phyloP scores from a whole-genome alignment of 2,113 vertebrate species.

The Thermophis baileyi region DNA sequence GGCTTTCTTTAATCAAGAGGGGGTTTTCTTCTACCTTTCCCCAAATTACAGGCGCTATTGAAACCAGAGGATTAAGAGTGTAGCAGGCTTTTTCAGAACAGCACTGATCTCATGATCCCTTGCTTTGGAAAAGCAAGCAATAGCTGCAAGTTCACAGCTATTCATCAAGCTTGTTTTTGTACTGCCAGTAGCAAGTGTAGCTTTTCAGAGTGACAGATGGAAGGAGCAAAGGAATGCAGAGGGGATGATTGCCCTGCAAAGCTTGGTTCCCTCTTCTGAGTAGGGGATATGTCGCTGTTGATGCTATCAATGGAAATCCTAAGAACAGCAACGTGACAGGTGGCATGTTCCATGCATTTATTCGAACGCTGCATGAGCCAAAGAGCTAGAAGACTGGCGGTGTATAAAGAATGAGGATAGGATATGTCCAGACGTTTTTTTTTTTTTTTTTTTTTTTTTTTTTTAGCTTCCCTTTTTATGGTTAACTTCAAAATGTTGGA shows the following conservation, averaged over 20 bases:
- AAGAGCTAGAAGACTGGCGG: neutral
- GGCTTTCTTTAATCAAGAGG: conserved; percentile 45
- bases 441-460: too few relatives aligned
- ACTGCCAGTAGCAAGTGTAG: conserved; percentile 13
- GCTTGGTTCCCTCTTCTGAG: too few relatives aligned
- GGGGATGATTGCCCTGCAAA: neutral
- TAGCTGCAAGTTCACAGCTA: conserved; percentile 13
- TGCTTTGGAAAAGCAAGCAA: conserved; percentile 25
- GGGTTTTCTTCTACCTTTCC: neutral
- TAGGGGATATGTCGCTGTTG: neutral
- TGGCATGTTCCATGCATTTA: neutral
- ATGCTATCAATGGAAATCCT: neutral
- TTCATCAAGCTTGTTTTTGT: neutral
- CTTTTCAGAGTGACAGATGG: conserved; percentile 19
- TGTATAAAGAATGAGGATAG: neutral
- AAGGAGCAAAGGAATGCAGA: neutral
- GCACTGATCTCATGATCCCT: conserved; percentile 9
- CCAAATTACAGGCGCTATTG: neutral
- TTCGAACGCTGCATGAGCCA: neutral
- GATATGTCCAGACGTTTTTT: too few relatives aligned
- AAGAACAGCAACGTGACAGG: neutral
- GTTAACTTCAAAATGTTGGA: too few relatives aligned
- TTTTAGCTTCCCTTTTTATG: too few relatives aligned
- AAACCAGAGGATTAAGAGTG: neutral
- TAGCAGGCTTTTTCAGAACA: conserved; percentile 21